A percentile compares a stretch with the other conserved stretches of the same genome.
phyloP scores from a whole-genome alignment of 37 sponge, comb jelly and placozoan genomes.

The Halichondria panicea region DNA sequence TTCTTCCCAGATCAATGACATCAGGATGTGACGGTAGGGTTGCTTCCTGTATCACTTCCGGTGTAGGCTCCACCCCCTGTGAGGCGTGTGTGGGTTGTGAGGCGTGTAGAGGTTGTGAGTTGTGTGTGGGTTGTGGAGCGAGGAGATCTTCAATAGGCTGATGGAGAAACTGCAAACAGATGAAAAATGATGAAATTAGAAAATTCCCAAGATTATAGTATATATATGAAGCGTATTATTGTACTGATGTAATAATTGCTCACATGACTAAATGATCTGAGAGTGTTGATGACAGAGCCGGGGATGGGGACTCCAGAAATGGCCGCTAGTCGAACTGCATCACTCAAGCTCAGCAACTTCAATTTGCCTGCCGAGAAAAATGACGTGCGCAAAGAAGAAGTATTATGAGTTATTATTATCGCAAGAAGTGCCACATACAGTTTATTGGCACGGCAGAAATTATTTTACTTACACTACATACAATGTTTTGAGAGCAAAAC shows the following conservation, averaged over 20 bases:
- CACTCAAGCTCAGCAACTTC: slow-evolving; percentile 41
- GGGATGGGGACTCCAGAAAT: slow-evolving; percentile 26
- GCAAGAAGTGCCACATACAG: too few relatives aligned
- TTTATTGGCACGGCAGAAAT: too few relatives aligned
- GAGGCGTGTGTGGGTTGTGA: neutral
- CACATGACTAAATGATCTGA: neutral
- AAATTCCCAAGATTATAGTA: too few relatives aligned
- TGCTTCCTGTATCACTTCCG: neutral
- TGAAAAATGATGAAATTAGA: too few relatives aligned
- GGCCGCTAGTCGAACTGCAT: slow-evolving; percentile 40
- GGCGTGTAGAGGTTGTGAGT: neutral
- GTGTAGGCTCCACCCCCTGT: neutral
- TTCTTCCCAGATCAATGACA: slow-evolving; percentile 7
- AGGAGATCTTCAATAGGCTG: too few relatives aligned
- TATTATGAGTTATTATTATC: too few relatives aligned
- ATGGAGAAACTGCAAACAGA: too few relatives aligned
- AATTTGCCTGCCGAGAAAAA: slow-evolving; percentile 16
- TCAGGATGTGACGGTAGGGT: slow-evolving; percentile 38
- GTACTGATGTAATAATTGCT: neutral
- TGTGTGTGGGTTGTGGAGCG: neutral
- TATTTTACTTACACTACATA: too few relatives aligned
- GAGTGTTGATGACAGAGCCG: slow-evolving; percentile 19
- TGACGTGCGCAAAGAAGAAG: too few relatives aligned
- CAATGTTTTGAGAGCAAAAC: too few relatives aligned
- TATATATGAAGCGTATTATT: neutral